A percentile compares a stretch with the other conserved stretches of the same genome.
Conservation (phyloP, 1,140 invertebrate species). For the Macrobrachium rosenbergii region DNA sequence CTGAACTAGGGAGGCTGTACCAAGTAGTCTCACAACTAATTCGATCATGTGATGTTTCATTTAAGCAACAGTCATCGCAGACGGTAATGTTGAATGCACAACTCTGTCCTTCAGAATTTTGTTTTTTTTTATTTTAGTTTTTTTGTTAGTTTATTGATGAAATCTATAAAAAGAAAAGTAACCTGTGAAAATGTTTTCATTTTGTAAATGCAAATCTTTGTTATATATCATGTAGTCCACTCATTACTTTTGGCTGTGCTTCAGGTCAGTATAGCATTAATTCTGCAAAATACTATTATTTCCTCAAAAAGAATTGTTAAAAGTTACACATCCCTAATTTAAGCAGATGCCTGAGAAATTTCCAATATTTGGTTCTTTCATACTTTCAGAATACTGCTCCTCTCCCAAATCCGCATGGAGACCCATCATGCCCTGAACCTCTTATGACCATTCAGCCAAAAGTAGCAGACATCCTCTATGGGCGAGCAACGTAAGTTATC, state of each 20-base stretch:
- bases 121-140: not conserved
- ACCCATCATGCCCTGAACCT: constrained; percentile 78
- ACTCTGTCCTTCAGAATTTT: not conserved
- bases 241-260: no score
- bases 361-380: not conserved
- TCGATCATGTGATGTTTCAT: constrained; percentile 92
- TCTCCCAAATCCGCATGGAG: constrained; percentile 86
- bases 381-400: constrained; percentile 72
- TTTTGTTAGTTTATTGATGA: not conserved
- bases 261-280: no score
- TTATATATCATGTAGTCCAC: no score
- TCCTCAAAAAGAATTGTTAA: no score
- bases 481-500: constrained; percentile 78
- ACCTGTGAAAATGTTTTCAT: no score
- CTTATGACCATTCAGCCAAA: constrained; percentile 82
- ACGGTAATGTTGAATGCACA: constrained; percentile 68
- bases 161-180: no score
- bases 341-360: no score
- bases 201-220: no score
- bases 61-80: constrained; percentile 81
- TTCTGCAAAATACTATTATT: no score
- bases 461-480: constrained; percentile 86
- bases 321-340: no score
- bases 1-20: constrained; percentile 93
- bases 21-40: constrained; percentile 93